Evolutionary conservation across 2,113 vertebrate species (phyloP).

Genomic region (Dicerorhinus sumatrensis): DNA sequence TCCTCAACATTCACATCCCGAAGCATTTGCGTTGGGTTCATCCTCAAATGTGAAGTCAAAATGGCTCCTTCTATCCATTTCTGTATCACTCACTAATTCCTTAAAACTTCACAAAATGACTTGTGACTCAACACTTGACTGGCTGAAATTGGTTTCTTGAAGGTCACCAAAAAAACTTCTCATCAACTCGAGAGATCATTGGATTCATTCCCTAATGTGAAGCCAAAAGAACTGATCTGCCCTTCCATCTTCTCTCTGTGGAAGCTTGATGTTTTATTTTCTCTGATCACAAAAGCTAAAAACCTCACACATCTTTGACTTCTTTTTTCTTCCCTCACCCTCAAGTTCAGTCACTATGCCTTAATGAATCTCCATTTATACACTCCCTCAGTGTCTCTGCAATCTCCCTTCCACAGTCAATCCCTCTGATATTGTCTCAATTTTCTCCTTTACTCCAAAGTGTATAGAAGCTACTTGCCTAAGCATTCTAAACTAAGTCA

Average conservation of each 20-base stretch:
- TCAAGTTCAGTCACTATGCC: not conserved
- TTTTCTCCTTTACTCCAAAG: not conserved
- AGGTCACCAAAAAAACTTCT: not conserved
- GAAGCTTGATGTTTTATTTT: not conserved
- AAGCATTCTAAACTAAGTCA: not conserved
- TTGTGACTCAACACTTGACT: not conserved
- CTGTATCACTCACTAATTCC: not conserved
- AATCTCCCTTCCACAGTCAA: not conserved
- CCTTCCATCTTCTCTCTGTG: not conserved
- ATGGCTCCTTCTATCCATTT: not conserved
- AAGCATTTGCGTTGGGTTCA: not conserved
- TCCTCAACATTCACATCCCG: not conserved
- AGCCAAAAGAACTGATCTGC: not conserved
- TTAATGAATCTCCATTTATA: not conserved
- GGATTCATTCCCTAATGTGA: not conserved
- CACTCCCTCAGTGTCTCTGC: not conserved
- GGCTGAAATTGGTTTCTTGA: not conserved
- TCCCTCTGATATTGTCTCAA: not conserved
- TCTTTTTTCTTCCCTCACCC: not conserved
- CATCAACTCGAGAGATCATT: not conserved
- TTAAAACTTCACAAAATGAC: not conserved
- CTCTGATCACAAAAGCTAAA: not conserved
- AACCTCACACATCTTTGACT: not conserved
- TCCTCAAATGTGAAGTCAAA: not conserved
- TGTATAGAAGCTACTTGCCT: not conserved